Base-by-base conservation (phyloP, 2,113 vertebrate species). In the Ceratotherium simum region DNA sequence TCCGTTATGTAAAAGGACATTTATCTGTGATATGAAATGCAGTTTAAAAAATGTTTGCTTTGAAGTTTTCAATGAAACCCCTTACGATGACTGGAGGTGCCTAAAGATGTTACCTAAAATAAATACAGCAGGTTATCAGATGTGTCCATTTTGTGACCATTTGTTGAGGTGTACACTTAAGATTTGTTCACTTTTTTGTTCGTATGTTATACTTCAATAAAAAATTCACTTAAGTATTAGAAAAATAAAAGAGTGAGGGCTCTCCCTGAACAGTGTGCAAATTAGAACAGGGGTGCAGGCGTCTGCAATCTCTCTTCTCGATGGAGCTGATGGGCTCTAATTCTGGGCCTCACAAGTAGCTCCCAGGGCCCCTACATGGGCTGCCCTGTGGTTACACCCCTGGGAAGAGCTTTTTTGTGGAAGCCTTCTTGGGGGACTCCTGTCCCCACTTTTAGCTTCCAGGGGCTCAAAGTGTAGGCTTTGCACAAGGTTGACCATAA, bases 1-100 rank as follows among this genome's bases (percentile, higher is more conserved):
- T 31, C 18, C 5, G 6, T 87, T 92, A 62, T 51, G 27, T 17
- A 78, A 89, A 87, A 78, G 76, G 36, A 29, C 39, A 27, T 73
- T 48, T 51, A 51, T 75, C 81, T 86, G 36, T 58, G 76, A 85
- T 64, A 78, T 46, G 9, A 94, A 73, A 80, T 91, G 93, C 39
- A 25, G 8, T 76, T 82, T 65, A 64, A 54, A 58, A 90, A 96
- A 60, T 70, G 6, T 62, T 65, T 70, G 58, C 75, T 87, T 90
- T 54, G 39, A 90, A 83, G 76, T n/a, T 65, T 54, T 79, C 33
- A 36, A 0, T 20, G 42, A 33, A 58, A 72, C 29, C 75, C 23
- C 46, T 78, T 56, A 48, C 18, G 87, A 73, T 65, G 86, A 72
- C 23, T 6, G 8, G 72, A 81, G 72, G 70, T 48, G 9, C 20